Base-by-base conservation (phyloP, 2,797 vertebrate species). In the Telmatherina bonti region DNA sequence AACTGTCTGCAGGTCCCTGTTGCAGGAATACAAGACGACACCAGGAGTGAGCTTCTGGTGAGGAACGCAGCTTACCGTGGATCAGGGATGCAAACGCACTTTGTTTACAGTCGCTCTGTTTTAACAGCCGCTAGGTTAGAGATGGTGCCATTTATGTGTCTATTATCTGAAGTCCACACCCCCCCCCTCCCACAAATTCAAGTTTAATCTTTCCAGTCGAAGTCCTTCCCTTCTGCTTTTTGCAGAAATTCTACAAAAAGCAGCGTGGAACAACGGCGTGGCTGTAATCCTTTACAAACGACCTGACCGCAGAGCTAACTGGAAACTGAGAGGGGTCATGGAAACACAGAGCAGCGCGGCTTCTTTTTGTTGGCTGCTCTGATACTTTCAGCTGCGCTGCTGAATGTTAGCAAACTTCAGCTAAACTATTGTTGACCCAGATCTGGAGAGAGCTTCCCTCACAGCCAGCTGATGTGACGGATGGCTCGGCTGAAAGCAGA, bases 321-420 rank as follows among this genome's bases (percentile, higher is more conserved):
- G 41, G 67, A 78, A 71, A 65, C n/a, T 7, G 29, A 68, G 41
- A n/a, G 29, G 59, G 2, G 35, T 66, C 72, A 56, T 47, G 30
- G 56, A 74, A 73, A 65, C 57, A 26, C 2, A 67, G 41, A 41
- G 59, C 63, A 47, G 54, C 10, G 13, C 9, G 26, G 56, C 41
- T 43, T 31, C 31, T 27, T 45, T 22, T 20, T 18, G 33, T 60
- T 53, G 35, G 41, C 52, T 15, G 33, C 58, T 66, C 10, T 4
- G 27, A 62, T 2, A 12, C 5, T 16, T 24, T 7, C 31, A 59
- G 57, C 51, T 61, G n/a, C n/a, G 7, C 53, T 2, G 41, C 52
- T 43, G 20, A 60, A 55, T 41, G 52, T 38, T 38, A 36, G 29
- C 36, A 13, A 54, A 53, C n/a, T 45, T 72, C 13, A 35, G 27